A percentile compares a stretch with the other conserved stretches of the same genome.
These are phyloP conservation scores for Drosophila neutralis DNA, from an alignment of 2,888 invertebrate genomes.

Conservation along the genomic window DNA sequence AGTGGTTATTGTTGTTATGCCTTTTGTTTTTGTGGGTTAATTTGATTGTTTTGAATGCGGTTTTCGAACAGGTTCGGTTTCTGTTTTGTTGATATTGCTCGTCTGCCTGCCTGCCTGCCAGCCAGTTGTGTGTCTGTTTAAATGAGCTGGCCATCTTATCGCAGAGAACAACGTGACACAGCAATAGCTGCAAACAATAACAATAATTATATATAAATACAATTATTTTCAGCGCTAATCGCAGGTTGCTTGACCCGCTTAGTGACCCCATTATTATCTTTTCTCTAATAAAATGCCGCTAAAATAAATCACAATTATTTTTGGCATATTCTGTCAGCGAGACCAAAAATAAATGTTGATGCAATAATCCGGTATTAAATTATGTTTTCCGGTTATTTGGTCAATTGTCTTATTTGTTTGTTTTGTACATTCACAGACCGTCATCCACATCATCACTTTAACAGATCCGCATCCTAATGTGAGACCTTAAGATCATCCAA, in stretches of 20 bases:
- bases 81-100: constrained; percentile 10
- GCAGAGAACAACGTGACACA: constrained; percentile 5
- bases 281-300: constrained; percentile 11
- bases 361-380: constrained; percentile 53
- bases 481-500: neutral
- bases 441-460: neutral
- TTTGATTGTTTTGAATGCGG: constrained; percentile 47
- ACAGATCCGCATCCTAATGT: constrained; percentile 9
- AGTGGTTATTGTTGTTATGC: constrained; percentile 20
- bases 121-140: constrained; percentile 12
- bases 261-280: constrained; percentile 13
- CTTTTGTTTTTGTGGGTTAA: constrained; percentile 58
- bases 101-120: neutral
- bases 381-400: constrained; percentile 19
- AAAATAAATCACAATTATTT: constrained; percentile 49
- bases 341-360: constrained; percentile 29
- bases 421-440: neutral
- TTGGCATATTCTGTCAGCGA: constrained; percentile 26
- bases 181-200: constrained; percentile 5
- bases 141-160: constrained; percentile 28
- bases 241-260: constrained; percentile 7
- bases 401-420: constrained; percentile 17
- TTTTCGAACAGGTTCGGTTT: constrained; percentile 51
- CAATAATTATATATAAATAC: neutral
- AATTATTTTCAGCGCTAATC: neutral